phyloP scores from a whole-genome alignment of 1,140 invertebrate genomes.

The Oryctes rhinoceros region DNA sequence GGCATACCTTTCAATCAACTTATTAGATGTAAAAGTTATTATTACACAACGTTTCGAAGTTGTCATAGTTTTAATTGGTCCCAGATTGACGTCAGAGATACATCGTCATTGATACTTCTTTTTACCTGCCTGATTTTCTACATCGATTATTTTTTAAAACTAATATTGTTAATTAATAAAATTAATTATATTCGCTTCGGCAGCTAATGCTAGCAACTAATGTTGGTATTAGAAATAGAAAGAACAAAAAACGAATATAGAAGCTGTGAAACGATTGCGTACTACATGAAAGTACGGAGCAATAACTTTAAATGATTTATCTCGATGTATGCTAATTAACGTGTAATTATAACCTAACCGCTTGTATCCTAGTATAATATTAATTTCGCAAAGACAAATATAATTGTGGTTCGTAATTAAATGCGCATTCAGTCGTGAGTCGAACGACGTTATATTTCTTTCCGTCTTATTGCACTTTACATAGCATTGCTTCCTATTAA shows the following conservation, averaged over 20 bases:
- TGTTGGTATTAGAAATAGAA: constrained; percentile 14
- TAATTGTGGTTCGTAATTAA: constrained; percentile 37
- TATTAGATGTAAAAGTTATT: constrained; percentile 54
- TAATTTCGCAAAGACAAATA: constrained; percentile 36
- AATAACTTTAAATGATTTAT: constrained; percentile 33
- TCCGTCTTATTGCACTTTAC: constrained; percentile 13
- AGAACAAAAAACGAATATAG: neutral
- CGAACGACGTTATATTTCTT: neutral
- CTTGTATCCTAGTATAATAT: neutral
- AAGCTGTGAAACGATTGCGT: neutral
- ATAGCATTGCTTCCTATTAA: constrained; percentile 38
- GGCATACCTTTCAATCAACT: constrained; percentile 39
- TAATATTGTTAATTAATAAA: constrained; percentile 48
- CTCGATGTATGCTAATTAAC: constrained; percentile 28
- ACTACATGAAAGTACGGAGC: neutral
- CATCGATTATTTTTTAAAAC: constrained; percentile 46
- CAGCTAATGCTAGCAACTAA: neutral
- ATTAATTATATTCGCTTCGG: constrained; percentile 36
- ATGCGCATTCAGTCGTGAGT: constrained; percentile 7
- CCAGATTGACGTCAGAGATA: constrained; percentile 53
- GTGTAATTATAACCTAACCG: constrained; percentile 26
- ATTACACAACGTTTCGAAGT: constrained; percentile 55
- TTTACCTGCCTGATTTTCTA: constrained; percentile 49
- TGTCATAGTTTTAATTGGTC: constrained; percentile 56
- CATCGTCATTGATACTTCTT: constrained; percentile 49